These are phyloP conservation scores for Nephrotoma flavescens DNA, from an alignment of 2,888 invertebrate genomes.

Conservation along the genomic window DNA sequence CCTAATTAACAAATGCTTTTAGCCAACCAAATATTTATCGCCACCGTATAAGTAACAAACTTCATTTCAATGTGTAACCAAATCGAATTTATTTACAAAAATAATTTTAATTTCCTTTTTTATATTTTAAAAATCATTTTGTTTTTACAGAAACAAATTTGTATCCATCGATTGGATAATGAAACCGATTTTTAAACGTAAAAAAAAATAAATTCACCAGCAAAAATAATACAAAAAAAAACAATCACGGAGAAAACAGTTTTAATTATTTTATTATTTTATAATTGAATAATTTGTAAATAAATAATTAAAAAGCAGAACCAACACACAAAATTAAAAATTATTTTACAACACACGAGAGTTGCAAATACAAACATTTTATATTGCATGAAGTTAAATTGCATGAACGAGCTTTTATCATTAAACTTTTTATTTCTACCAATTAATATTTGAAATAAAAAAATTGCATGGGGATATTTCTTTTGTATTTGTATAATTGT, in stretches of 20 bases:
- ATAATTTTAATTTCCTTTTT: not conserved
- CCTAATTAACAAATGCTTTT: too few species aligned
- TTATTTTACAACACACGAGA: not conserved
- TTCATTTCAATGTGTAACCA: not conserved
- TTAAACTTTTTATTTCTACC: not conserved
- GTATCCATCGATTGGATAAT: constrained; percentile 10
- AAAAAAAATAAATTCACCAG: not conserved
- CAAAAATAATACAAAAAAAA: not conserved
- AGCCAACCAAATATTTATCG: too few species aligned
- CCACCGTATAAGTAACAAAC: not conserved
- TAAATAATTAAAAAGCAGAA: not conserved
- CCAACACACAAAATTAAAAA: not conserved
- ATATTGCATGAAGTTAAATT: not conserved
- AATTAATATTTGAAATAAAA: not conserved
- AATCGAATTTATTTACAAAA: not conserved
- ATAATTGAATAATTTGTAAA: not conserved
- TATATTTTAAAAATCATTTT: not conserved
- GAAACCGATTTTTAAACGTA: constrained; percentile 12
- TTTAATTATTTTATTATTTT: not conserved
- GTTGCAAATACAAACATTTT: not conserved
- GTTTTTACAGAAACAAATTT: constrained; percentile 6
- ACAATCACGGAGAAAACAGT: not conserved
- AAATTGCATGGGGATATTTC: not conserved
- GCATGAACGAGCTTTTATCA: not conserved
- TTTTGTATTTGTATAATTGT: not conserved